Evolutionary conservation across 64 coral and sea anemone genomes (phyloP), one percentile per base, ranked within the genome.

Genomic region (Actinia equina): DNA sequence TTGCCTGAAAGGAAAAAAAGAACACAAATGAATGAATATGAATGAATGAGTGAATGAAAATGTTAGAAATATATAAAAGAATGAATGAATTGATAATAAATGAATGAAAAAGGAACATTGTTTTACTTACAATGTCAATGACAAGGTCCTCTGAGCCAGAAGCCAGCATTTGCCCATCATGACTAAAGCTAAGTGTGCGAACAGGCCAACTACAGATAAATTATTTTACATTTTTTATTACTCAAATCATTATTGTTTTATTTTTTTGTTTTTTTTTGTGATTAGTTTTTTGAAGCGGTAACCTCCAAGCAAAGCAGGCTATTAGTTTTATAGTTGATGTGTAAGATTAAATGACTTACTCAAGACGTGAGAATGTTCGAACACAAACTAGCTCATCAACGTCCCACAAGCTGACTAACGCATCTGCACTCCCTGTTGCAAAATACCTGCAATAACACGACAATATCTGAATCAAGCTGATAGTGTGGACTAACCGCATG

Each of bases 391-490:
- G 86, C 67, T 99, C 97, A 93, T 99, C 97, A 18, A 99, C 61
- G 58, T 99, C 97, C 97, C 97, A 99, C 37, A 99, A 44, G 55
- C 97, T 99, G 16, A 99, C 93, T 46, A 99, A 89, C 22, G 97
- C 97, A 90, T 99, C 97, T 23, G 97, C 97, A 91, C 97, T 99
- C 18, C 97, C 97, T 67, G 97, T 99, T 22, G 97, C 97, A 95
- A 99, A 99, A 82, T 99, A 99, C 59, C 97, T 99, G 43, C 2
- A 58, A 80, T 7, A 1, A 44, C 43, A 18, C 43, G 23, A 0
- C 5, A 18, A 4, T 62, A 62, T 8, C 52, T 54, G 52, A 37
- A 37, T 37, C 30, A 37, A 37, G 52, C 6, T 54, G 12, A 54
- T 54, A 12, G 0, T 54, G 12, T 54, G 52, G 12, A 54, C 6